These are phyloP conservation scores for Amphiprion clarkii DNA, from an alignment of 2,797 vertebrate genomes.

Conservation along the genomic window DNA sequence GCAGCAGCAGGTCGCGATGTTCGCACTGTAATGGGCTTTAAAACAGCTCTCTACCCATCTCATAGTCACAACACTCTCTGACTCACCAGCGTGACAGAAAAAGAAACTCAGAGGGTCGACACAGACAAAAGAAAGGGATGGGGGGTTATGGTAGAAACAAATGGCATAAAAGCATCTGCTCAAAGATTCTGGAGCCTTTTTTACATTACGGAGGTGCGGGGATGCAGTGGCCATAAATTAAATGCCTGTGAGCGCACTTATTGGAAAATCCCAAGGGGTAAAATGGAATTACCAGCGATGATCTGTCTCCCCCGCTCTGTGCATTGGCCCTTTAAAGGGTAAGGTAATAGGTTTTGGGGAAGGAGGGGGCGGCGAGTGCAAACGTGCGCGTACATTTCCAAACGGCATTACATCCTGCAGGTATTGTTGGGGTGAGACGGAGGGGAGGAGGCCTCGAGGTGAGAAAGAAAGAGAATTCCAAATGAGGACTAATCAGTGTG, in stretches of 20 bases:
- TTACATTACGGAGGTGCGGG: slow-evolving; percentile 68
- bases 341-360: slow-evolving; percentile 79
- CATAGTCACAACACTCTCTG: slow-evolving; percentile 43
- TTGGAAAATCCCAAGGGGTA: slow-evolving; percentile 82
- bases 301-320: slow-evolving; percentile 72
- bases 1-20: slow-evolving; percentile 29
- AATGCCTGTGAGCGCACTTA: slow-evolving; percentile 79
- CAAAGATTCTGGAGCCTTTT: slow-evolving; percentile 61
- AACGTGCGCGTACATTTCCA: slow-evolving; percentile 66
- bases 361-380: slow-evolving; percentile 38
- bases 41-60: slow-evolving; percentile 52
- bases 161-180: slow-evolving; percentile 60
- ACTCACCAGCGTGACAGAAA: slow-evolving; percentile 22
- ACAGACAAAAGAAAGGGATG: slow-evolving; percentile 7
- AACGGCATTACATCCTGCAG: slow-evolving; percentile 70
- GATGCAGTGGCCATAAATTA: slow-evolving; percentile 80
- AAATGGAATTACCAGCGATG: slow-evolving; percentile 84
- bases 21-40: slow-evolving; percentile 64
- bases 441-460: slow-evolving; percentile 6
- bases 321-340: slow-evolving; percentile 75
- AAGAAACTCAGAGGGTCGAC: slow-evolving; percentile 16
- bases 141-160: slow-evolving; percentile 36
- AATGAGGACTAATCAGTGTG: neutral
- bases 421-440: slow-evolving; percentile 44
- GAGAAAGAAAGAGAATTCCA: neutral